phyloP scores from a whole-genome alignment of 35 echinoderm and acorn worm species.

The Holothuria glaberrima region DNA sequence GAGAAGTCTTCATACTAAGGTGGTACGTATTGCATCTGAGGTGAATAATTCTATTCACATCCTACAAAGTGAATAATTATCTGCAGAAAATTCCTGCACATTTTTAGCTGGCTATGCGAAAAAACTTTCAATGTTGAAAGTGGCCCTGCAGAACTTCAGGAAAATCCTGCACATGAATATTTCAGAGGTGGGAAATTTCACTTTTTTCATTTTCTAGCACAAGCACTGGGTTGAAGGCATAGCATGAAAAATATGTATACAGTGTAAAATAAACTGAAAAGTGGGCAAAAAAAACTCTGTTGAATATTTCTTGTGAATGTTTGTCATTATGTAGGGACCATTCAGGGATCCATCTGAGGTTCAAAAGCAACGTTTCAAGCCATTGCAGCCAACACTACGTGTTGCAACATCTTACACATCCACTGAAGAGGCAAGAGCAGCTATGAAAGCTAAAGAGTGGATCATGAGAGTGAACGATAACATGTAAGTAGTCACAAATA shows the following conservation, averaged over 20 bases:
- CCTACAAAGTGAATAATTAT: too few relatives aligned
- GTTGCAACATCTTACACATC: conserved; percentile 91
- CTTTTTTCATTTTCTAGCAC: neutral
- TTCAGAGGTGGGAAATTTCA: too few relatives aligned
- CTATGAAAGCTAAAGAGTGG: conserved; percentile 98
- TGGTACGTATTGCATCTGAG: too few relatives aligned
- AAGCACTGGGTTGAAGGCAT: neutral
- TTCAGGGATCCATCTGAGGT: conserved; percentile 84
- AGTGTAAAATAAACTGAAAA: neutral
- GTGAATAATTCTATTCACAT: too few relatives aligned
- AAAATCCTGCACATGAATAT: too few relatives aligned
- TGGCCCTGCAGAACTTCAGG: too few relatives aligned
- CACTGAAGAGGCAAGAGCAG: conserved; percentile 95
- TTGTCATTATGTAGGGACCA: conserved; percentile 75
- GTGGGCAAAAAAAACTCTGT: neutral
- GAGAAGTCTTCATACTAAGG: too few relatives aligned
- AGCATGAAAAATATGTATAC: too few relatives aligned
- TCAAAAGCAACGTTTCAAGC: conserved; percentile 89
- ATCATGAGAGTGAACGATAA: conserved; percentile 99
- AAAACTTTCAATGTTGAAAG: too few relatives aligned
- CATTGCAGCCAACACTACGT: conserved; percentile 88
- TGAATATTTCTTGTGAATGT: neutral
- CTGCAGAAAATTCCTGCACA: too few relatives aligned
- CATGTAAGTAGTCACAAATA: conserved; percentile 72
- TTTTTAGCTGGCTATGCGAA: too few relatives aligned